Base-by-base conservation (phyloP, 1,140 invertebrate species). In the Archegozetes longisetosus region DNA sequence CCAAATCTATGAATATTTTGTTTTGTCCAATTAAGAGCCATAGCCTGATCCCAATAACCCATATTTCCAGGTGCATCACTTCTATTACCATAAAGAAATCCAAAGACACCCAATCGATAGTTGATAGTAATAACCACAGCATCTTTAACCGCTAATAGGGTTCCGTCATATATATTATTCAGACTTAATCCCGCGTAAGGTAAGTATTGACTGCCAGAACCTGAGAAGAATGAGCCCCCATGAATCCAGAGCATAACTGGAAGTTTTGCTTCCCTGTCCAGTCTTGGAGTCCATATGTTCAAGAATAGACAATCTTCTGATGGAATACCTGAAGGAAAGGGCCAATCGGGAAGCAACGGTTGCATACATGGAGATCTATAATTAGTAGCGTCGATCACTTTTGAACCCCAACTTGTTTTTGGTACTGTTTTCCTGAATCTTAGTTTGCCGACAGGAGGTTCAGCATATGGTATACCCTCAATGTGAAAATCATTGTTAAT, bases 291-390 rank as follows among this genome's bases (percentile, higher is more conserved):
- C 77, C 77, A 81, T 2, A 97, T 86, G 72, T 92, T 96, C 56
- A 97, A 78, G 72, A 92, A 94, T n/a, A 98, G 80, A 72, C 94
- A 98, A 74, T 98, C 92, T 77, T 98, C 94, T 66, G 80, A 87
- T 3, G 83, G 73, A 72, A 97, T 96, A 17, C 73, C 64, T 70
- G 90, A 84, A 29, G 85, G 86, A 68, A 96, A 96, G 26, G 88
- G 78, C 0, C 81, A 85, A 74, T 97, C 92, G 59, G 84, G 77
- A 48, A 88, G 85, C 28, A 92, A 98, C 32, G 86, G 83, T 75
- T 95, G 90, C 66, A 86, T 83, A 75, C 94, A 98, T 29, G 86
- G 83, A 68, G 89, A 90, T 23, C 91, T 90, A 64, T 79, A 78
- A 67, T 76, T 77, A 0, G 86, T 92, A 1, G 89, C 82, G 64